These are phyloP conservation scores for Selene dorsalis DNA, from an alignment of 2,797 vertebrate genomes.

Conservation along the genomic window DNA sequence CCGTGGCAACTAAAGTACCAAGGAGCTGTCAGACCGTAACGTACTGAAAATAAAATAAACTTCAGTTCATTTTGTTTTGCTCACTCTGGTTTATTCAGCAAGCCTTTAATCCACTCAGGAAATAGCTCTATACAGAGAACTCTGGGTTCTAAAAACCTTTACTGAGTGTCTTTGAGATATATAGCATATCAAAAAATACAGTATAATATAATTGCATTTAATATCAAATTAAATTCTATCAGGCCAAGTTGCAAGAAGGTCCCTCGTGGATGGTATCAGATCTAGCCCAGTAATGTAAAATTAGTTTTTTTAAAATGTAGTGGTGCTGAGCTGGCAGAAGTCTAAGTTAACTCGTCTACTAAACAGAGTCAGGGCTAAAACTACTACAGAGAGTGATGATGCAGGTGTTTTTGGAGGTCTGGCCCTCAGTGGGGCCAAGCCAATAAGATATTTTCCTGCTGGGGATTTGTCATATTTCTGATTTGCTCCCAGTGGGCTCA, in stretches of 20 bases:
- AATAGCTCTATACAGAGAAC: constrained; percentile 7
- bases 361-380: constrained; percentile 34
- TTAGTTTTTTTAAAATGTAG: constrained; percentile 19
- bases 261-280: constrained; percentile 36
- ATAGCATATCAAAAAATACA: neutral
- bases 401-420: constrained; percentile 39
- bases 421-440: constrained; percentile 14
- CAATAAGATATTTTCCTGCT: constrained; percentile 21
- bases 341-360: constrained; percentile 49
- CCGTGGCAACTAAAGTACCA: constrained; percentile 54
- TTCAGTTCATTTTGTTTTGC: constrained; percentile 30
- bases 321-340: constrained; percentile 61
- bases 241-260: constrained; percentile 4
- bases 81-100: constrained; percentile 38
- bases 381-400: constrained; percentile 39
- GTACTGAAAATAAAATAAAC: constrained; percentile 47
- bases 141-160: constrained; percentile 1
- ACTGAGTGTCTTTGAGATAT: neutral
- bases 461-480: constrained; percentile 36
- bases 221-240: constrained; percentile 37
- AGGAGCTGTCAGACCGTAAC: constrained; percentile 52
- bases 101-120: constrained; percentile 24
- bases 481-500: constrained; percentile 14
- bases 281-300: constrained; percentile 42
- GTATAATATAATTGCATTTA: constrained; percentile 34